Evolutionary conservation across 2,888 invertebrate species (phyloP).

Genomic region (Microctonus brassicae): DNA sequence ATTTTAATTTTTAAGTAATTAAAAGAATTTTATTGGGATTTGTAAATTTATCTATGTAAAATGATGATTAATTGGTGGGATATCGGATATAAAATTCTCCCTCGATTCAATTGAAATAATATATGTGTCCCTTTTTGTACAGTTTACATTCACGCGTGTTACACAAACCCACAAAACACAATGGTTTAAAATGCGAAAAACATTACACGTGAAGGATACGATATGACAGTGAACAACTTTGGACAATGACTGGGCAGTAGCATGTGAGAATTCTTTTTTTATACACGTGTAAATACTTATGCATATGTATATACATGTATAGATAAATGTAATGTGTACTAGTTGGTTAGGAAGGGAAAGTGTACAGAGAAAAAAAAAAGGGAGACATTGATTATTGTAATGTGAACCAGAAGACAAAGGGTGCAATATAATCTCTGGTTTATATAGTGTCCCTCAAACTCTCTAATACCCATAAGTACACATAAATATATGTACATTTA

Average conservation of each 20-base stretch:
- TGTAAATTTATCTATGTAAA: too few species aligned
- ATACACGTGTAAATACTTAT: neutral
- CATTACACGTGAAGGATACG: conserved; percentile 8
- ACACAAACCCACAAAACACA: neutral
- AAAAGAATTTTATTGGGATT: too few species aligned
- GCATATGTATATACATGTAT: neutral
- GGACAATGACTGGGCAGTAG: conserved; percentile 6
- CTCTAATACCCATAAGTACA: neutral
- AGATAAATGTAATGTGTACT: neutral
- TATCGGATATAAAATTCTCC: too few species aligned
- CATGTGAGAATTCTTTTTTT: neutral
- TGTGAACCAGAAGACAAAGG: conserved; percentile 64
- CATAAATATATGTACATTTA: neutral
- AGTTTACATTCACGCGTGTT: neutral
- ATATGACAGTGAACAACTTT: conserved; percentile 5
- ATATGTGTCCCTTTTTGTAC: too few species aligned
- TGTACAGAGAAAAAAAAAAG: conserved; percentile 17
- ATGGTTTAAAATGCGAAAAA: neutral
- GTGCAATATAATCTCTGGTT: conserved; percentile 63
- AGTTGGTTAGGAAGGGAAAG: neutral
- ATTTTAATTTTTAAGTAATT: too few species aligned
- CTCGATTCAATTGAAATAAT: too few species aligned
- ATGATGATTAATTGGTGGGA: too few species aligned
- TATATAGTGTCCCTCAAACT: conserved; percentile 11
- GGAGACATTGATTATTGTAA: conserved; percentile 67